phyloP scores from a whole-genome alignment of 2,797 vertebrate genomes.

The Melanitta fusca region DNA sequence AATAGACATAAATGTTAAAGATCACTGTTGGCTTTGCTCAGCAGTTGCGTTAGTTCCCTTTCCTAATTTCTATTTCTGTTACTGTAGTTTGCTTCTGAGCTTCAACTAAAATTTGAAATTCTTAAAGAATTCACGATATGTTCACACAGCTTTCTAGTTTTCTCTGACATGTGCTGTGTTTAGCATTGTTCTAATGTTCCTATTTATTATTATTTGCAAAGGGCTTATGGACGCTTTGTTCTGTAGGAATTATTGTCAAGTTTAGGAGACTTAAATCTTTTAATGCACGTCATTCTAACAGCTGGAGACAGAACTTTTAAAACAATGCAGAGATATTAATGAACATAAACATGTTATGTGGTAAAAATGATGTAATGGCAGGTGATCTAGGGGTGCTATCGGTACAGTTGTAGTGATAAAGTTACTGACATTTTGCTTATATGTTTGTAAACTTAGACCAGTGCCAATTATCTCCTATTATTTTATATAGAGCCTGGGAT shows the following conservation, averaged over 20 bases:
- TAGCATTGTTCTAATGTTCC: background rate
- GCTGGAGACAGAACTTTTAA: background rate
- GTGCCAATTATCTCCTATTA: background rate
- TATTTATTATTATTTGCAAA: background rate
- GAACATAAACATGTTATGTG: background rate
- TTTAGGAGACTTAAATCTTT: background rate
- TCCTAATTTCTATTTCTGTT: background rate
- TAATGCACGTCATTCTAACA: rapidly evolving
- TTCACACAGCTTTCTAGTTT: background rate
- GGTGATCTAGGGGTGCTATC: background rate
- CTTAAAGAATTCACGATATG: background rate
- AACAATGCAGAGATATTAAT: rapidly evolving
- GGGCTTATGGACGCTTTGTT: background rate
- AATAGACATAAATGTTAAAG: background rate
- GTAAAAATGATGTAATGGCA: background rate
- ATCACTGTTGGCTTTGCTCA: background rate
- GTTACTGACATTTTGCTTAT: background rate
- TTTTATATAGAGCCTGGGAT: background rate
- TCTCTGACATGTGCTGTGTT: background rate
- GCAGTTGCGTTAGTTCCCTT: background rate
- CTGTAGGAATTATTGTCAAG: background rate
- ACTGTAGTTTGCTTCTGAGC: background rate
- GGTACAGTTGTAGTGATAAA: background rate
- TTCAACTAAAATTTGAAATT: background rate
- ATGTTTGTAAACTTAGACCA: constrained; percentile 25